phyloP scores from a whole-genome alignment of 2,113 vertebrate species.

The Gavialis gangeticus region DNA sequence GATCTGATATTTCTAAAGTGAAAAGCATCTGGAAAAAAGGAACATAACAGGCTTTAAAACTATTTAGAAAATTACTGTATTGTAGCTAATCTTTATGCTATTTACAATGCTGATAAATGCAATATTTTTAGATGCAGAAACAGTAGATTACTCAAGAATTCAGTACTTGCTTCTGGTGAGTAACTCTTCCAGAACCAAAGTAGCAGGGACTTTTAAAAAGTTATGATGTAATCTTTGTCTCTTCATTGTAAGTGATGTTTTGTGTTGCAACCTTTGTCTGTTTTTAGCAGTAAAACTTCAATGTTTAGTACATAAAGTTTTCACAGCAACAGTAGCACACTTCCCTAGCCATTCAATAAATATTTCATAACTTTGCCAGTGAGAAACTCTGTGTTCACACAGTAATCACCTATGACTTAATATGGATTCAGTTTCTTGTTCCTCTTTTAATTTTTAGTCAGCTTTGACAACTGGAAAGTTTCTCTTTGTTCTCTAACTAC shows the following conservation, averaged over 20 bases:
- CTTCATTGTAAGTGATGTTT: constrained; percentile 52
- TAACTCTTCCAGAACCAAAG: constrained; percentile 9
- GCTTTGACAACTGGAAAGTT: neutral
- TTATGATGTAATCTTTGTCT: constrained; percentile 58
- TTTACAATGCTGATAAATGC: neutral
- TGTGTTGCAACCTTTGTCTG: constrained; percentile 50
- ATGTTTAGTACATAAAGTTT: neutral
- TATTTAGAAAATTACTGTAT: neutral
- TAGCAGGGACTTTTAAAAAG: constrained; percentile 25
- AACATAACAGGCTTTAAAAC: neutral
- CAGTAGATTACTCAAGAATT: constrained; percentile 55
- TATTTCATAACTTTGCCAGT: constrained; percentile 34
- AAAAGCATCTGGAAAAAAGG: neutral
- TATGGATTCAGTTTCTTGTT: constrained; percentile 1
- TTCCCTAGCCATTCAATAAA: constrained; percentile 37
- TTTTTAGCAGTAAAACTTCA: constrained; percentile 36
- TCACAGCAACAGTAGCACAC: neutral
- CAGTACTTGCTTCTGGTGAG: constrained; percentile 42
- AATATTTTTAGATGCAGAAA: constrained; percentile 24
- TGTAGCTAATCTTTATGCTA: neutral
- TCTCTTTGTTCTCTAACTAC: neutral
- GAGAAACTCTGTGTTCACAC: constrained; percentile 33
- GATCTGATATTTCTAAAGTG: neutral
- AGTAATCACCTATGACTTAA: constrained; percentile 35
- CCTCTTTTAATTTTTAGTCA: constrained; percentile 50